These are phyloP conservation scores for Oncorhynchus tshawytscha DNA, from an alignment of 2,113 vertebrate genomes.

Conservation along the genomic window DNA sequence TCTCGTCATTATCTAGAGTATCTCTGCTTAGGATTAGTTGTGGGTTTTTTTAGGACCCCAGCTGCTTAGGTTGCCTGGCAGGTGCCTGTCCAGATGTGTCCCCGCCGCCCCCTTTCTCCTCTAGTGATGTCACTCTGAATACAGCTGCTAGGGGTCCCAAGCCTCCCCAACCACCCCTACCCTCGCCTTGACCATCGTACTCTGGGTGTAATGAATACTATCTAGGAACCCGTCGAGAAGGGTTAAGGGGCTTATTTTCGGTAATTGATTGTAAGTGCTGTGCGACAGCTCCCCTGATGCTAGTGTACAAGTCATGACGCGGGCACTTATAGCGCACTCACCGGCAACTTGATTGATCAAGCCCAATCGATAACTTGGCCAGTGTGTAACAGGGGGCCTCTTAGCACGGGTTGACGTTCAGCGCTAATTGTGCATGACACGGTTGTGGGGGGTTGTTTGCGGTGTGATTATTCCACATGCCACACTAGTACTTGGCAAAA, in stretches of 20 bases:
- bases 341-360: constrained; percentile 56
- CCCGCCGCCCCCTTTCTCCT: too few relatives aligned
- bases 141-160: constrained; percentile 36
- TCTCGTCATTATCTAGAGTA: too few relatives aligned
- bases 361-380: constrained; percentile 63
- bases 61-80: too few relatives aligned
- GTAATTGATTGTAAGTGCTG: constrained; percentile 78
- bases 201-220: constrained; percentile 37
- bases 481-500: too few relatives aligned
- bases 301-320: constrained; percentile 53
- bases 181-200: constrained; percentile 48
- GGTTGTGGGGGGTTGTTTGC: neutral
- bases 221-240: constrained; percentile 27
- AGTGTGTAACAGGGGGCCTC: constrained; percentile 27
- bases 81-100: too few relatives aligned
- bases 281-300: constrained; percentile 74
- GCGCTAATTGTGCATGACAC: constrained; percentile 42
- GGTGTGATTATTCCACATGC: constrained; percentile 20
- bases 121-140: constrained; percentile 1
- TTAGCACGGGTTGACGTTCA: constrained; percentile 37
- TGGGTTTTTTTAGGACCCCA: neutral
- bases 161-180: constrained; percentile 25
- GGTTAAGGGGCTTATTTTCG: constrained; percentile 72
- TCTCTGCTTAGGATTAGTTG: neutral
- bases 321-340: constrained; percentile 53